Conservation (phyloP, 2,797 vertebrate species). For the Rachycentron canadum region DNA sequence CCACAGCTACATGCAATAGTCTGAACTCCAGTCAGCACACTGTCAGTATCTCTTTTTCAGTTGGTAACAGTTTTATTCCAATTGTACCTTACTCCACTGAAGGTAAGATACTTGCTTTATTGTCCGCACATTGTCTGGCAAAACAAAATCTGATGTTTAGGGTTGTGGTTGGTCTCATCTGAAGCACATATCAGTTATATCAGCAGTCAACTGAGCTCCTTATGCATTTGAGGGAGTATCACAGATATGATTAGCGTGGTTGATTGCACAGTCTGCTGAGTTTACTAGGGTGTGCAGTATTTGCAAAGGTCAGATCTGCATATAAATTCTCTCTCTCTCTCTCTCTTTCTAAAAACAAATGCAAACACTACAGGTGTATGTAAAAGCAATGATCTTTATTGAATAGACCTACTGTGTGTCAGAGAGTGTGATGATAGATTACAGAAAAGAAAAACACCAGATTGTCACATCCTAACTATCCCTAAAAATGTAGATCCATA, state of each 20-base stretch:
- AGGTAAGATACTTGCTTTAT: background rate
- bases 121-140: background rate
- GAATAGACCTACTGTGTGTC: background rate
- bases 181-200: background rate
- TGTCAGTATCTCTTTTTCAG: background rate
- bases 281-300: background rate
- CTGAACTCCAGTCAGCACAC: background rate
- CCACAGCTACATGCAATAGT: background rate
- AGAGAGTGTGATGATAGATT: background rate
- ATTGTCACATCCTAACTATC: background rate
- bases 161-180: background rate
- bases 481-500: background rate
- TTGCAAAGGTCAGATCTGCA: slow-evolving; percentile 10
- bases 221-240: background rate
- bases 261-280: slow-evolving; percentile 11
- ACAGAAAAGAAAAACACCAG: background rate
- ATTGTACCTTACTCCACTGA: background rate
- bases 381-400: background rate
- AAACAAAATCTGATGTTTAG: background rate
- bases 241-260: background rate
- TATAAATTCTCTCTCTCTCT: background rate
- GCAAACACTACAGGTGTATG: background rate
- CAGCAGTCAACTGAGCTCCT: background rate
- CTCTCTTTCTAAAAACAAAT: background rate
- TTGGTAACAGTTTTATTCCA: background rate